phyloP scores from a whole-genome alignment of 2,888 invertebrate species.

The Clunio marinus region DNA sequence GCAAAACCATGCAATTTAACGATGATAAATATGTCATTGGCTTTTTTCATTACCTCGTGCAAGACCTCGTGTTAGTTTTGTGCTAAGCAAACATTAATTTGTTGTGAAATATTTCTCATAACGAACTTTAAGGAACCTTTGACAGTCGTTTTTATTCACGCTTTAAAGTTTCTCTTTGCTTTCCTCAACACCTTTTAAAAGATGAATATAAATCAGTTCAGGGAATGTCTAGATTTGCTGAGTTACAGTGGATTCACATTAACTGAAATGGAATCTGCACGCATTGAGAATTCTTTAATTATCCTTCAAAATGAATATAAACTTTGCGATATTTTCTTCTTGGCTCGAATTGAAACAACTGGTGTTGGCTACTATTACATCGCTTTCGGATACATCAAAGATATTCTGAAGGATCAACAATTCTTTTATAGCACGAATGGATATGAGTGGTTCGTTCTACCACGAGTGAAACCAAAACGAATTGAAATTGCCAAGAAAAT shows the following conservation, averaged over 20 bases:
- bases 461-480: constrained; percentile 49
- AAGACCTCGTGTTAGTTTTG: too few species aligned
- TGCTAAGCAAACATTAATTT: too few species aligned
- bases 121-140: too few species aligned
- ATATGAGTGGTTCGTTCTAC: constrained; percentile 63
- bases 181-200: background rate
- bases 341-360: constrained; percentile 77
- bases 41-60: too few species aligned
- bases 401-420: constrained; percentile 66
- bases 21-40: too few species aligned
- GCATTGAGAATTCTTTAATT: constrained; percentile 72
- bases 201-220: constrained; percentile 49
- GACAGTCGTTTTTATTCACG: too few species aligned
- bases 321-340: constrained; percentile 74
- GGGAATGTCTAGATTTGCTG: constrained; percentile 48
- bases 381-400: constrained; percentile 70
- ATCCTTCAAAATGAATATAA: constrained; percentile 80
- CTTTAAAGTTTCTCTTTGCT: too few species aligned
- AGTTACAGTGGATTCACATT: constrained; percentile 63
- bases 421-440: constrained; percentile 75
- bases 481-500: constrained; percentile 47
- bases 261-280: constrained; percentile 65
- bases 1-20: too few species aligned
- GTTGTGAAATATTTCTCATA: too few species aligned
- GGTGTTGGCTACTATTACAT: constrained; percentile 72